Percentiles rank a stretch among this genome's conserved stretches.
These are phyloP conservation scores for Andrena dorsata DNA, from an alignment of 2,888 invertebrate genomes.

Conservation along the genomic window DNA sequence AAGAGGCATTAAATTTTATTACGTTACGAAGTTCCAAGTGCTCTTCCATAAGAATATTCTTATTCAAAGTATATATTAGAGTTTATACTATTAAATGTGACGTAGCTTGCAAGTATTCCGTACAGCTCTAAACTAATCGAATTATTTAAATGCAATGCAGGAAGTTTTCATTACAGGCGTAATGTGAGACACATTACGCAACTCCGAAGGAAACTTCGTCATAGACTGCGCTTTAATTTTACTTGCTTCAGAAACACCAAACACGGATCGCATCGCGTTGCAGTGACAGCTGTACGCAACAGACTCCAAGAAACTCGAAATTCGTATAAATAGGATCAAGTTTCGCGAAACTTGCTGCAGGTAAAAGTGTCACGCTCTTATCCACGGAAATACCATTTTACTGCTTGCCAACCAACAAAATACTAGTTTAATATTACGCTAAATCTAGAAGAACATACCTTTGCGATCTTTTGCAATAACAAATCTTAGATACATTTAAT, in stretches of 20 bases:
- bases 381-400: conserved; percentile 5
- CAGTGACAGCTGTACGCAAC: conserved; percentile 59
- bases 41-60: not conserved
- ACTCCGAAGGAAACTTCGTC: conserved; percentile 37
- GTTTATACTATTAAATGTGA: not conserved
- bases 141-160: conserved; percentile 40
- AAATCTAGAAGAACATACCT: not conserved
- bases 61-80: not conserved
- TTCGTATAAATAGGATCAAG: conserved; percentile 47
- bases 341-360: conserved; percentile 38
- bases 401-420: conserved; percentile 8
- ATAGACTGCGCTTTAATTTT: conserved; percentile 55
- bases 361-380: conserved; percentile 52
- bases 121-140: not conserved
- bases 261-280: conserved; percentile 50
- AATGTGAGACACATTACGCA: conserved; percentile 24
- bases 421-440: not conserved
- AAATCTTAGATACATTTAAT: too few relatives aligned
- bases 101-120: not conserved
- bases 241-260: conserved; percentile 47
- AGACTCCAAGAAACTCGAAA: conserved; percentile 58
- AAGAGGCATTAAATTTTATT: not conserved
- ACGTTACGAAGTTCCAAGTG: not conserved
- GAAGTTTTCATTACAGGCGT: conserved; percentile 46
- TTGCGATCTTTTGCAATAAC: too few relatives aligned